Percentiles rank a stretch among this genome's conserved stretches.
phyloP scores from a whole-genome alignment of 2,888 invertebrate species.

The Rugalucina vietnamica region DNA sequence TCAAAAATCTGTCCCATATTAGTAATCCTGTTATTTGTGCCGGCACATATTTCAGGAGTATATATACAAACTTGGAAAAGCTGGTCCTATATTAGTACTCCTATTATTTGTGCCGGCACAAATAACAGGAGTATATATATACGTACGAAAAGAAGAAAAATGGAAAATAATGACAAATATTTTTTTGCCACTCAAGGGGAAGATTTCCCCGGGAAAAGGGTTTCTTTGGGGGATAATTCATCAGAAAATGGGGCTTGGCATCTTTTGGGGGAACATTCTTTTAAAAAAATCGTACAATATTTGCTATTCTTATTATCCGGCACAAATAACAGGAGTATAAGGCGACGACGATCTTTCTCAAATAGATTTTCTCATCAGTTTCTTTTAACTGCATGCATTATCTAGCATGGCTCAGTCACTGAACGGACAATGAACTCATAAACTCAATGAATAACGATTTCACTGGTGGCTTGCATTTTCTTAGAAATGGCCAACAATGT shows the following conservation, averaged over 20 bases:
- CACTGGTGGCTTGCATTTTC: not conserved
- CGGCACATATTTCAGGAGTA: not conserved
- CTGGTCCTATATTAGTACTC: not conserved
- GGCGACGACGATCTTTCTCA: not conserved
- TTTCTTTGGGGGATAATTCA: not conserved
- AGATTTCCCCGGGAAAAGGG: not conserved
- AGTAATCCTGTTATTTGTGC: not conserved
- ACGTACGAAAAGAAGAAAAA: not conserved
- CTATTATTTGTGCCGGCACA: not conserved
- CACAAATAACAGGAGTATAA: not conserved
- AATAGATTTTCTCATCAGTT: too few species aligned
- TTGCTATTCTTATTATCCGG: not conserved
- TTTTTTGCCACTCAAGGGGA: not conserved
- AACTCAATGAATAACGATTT: not conserved
- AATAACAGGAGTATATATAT: slow-evolving; percentile 6
- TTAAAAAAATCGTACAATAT: not conserved
- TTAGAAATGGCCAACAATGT: not conserved
- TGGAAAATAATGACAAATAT: not conserved
- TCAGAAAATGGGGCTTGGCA: not conserved
- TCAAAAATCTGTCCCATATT: not conserved
- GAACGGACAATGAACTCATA: not conserved
- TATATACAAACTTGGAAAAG: not conserved
- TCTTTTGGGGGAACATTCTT: not conserved
- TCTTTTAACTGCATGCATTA: too few species aligned
- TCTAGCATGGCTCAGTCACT: too few species aligned